A percentile compares a stretch with the other conserved stretches of the same genome.
Evolutionary conservation across 2,888 invertebrate genomes (phyloP).

Genomic region (Platynereis dumerilii): DNA sequence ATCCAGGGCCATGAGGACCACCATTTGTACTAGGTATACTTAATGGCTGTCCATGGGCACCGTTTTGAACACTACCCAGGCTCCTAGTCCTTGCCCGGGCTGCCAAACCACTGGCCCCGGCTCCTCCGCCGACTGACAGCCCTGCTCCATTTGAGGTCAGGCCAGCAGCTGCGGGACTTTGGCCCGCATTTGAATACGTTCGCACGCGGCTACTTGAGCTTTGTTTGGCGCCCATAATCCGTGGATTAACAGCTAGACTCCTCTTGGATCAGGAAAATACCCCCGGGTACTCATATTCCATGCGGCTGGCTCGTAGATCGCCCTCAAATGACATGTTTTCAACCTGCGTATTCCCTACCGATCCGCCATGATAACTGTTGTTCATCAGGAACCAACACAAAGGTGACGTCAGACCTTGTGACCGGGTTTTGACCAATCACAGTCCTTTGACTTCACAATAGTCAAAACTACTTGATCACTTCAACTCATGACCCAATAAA

Average conservation of each 20-base stretch:
- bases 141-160: slow-evolving; percentile 24
- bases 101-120: slow-evolving; percentile 39
- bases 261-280: neutral
- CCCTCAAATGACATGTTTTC: slow-evolving; percentile 10
- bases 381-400: slow-evolving; percentile 28
- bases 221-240: slow-evolving; percentile 52
- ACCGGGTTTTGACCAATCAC: slow-evolving; percentile 13
- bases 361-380: slow-evolving; percentile 25
- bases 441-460: neutral
- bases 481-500: no score
- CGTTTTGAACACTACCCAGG: slow-evolving; percentile 50
- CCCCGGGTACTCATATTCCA: neutral
- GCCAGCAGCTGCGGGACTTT: slow-evolving; percentile 14
- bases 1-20: slow-evolving; percentile 49
- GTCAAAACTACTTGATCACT: no score
- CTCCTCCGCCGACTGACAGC: slow-evolving; percentile 13
- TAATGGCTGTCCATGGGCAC: slow-evolving; percentile 39
- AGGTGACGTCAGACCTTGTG: slow-evolving; percentile 26
- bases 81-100: slow-evolving; percentile 52
- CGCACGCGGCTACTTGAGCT: slow-evolving; percentile 52
- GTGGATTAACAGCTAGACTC: neutral
- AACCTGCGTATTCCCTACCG: neutral
- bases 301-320: neutral
- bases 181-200: slow-evolving; percentile 46
- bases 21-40: slow-evolving; percentile 53